These are phyloP conservation scores for Prenolepis imparis DNA, from an alignment of 2,888 invertebrate species.

Conservation along the genomic window DNA sequence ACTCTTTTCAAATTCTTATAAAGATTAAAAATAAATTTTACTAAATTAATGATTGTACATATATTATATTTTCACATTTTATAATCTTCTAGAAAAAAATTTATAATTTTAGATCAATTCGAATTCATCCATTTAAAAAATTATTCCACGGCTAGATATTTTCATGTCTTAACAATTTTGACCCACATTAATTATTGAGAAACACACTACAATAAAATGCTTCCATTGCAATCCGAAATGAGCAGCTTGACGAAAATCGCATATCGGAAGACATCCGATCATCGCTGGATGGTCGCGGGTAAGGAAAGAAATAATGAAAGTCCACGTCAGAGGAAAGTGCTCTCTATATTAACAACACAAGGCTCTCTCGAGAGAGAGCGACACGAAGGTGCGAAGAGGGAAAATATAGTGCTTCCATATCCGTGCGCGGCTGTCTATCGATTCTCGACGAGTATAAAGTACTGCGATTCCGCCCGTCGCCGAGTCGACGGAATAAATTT, in stretches of 20 bases:
- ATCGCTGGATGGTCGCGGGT: slow-evolving; percentile 19
- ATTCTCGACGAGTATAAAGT: slow-evolving; percentile 84
- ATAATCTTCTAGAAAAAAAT: background rate
- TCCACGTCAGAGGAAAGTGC: slow-evolving; percentile 42
- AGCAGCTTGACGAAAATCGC: slow-evolving; percentile 8
- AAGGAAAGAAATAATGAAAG: slow-evolving; percentile 47
- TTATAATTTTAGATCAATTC: background rate
- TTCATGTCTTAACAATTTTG: background rate
- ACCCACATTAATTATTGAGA: background rate
- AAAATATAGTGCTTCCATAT: slow-evolving; percentile 80
- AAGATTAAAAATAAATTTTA: background rate
- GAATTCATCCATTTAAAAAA: background rate
- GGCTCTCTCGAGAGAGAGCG: slow-evolving; percentile 71
- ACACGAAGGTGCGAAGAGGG: slow-evolving; percentile 75
- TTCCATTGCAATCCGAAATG: background rate
- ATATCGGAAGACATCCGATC: slow-evolving; percentile 19
- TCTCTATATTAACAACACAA: slow-evolving; percentile 81
- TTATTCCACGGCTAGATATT: background rate
- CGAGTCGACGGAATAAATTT: slow-evolving; percentile 84
- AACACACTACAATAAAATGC: background rate
- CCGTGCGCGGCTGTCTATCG: slow-evolving; percentile 80
- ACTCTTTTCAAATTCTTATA: background rate
- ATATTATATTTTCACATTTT: background rate
- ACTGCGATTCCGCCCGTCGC: slow-evolving; percentile 81
- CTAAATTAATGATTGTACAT: background rate